Conservation (phyloP, 2,888 invertebrate genomes). For the Patella ulyssiponensis region DNA sequence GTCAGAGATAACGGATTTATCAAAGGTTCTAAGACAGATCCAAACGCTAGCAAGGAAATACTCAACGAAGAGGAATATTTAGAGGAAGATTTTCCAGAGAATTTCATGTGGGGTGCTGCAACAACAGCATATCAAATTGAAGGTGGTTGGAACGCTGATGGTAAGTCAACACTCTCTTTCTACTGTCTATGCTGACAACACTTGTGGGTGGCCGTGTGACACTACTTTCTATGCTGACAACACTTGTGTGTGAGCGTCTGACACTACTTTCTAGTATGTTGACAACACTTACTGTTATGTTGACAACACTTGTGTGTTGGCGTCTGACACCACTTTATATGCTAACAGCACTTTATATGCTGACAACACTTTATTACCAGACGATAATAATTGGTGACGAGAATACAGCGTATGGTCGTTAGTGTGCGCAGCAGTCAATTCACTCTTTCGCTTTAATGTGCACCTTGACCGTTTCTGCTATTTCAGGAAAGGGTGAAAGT, state of each 20-base stretch:
- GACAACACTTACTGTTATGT: too few relatives aligned
- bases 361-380: too few relatives aligned
- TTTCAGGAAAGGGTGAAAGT: conserved; percentile 53
- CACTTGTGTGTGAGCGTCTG: too few relatives aligned
- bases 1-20: conserved; percentile 55
- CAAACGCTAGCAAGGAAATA: not conserved
- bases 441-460: not conserved
- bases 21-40: conserved; percentile 31
- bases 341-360: too few relatives aligned
- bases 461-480: conserved; percentile 8
- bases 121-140: conserved; percentile 78
- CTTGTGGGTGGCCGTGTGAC: too few relatives aligned
- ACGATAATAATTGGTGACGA: too few relatives aligned
- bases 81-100: conserved; percentile 43
- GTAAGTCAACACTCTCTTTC: conserved; percentile 60
- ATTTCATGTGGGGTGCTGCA: conserved; percentile 64
- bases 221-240: too few relatives aligned
- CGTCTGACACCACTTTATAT: too few relatives aligned
- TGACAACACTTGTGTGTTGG: too few relatives aligned
- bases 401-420: too few relatives aligned
- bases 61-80: conserved; percentile 25
- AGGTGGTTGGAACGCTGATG: conserved; percentile 77
- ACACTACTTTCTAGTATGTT: too few relatives aligned
- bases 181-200: too few relatives aligned
- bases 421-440: not conserved